phyloP scores from a whole-genome alignment of 2,888 invertebrate species.

The Conomelus anceps region DNA sequence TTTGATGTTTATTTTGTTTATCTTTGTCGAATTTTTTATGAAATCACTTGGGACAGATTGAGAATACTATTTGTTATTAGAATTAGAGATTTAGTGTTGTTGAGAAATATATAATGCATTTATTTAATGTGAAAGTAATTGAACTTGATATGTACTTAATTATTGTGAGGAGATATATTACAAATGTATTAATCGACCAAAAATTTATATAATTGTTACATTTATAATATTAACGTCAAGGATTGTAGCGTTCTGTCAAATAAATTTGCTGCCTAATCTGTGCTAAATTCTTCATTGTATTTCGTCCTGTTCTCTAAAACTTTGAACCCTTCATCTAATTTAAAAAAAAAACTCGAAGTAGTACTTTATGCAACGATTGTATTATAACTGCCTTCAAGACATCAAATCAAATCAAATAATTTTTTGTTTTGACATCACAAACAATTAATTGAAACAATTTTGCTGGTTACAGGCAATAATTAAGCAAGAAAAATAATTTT shows the following conservation, averaged over 20 bases:
- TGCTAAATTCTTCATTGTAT: neutral
- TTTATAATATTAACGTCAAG: neutral
- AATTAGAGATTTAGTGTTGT: neutral
- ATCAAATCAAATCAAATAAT: too few relatives aligned
- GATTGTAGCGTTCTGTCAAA: neutral
- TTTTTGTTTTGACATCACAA: too few relatives aligned
- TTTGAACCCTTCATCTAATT: too few relatives aligned
- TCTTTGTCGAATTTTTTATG: neutral
- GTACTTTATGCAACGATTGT: too few relatives aligned
- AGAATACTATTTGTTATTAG: neutral
- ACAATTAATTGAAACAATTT: too few relatives aligned
- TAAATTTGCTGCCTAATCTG: neutral
- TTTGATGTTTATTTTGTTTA: neutral
- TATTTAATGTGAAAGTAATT: neutral
- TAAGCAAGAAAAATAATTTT: too few relatives aligned
- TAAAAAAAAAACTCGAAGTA: too few relatives aligned
- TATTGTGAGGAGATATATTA: neutral
- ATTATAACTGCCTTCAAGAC: too few relatives aligned
- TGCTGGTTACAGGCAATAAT: too few relatives aligned
- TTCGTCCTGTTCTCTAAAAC: too few relatives aligned
- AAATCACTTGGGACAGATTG: neutral
- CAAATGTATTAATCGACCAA: neutral
- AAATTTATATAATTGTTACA: neutral
- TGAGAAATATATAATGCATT: neutral
- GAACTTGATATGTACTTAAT: neutral